Evolutionary conservation across 2,113 vertebrate genomes (phyloP).

Genomic region (Rhadina sibilatrix): DNA sequence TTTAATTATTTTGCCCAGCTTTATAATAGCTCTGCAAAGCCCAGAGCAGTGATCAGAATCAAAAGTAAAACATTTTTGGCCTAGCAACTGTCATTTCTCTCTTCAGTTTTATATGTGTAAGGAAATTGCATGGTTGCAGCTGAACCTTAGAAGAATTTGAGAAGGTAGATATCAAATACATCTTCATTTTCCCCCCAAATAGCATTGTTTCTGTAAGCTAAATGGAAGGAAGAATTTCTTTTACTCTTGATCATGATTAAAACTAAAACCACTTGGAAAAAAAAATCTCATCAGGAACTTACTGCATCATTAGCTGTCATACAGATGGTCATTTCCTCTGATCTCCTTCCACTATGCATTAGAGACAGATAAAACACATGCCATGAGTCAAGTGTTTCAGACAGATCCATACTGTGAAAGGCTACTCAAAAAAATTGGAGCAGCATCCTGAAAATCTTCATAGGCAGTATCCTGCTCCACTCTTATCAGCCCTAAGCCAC

Average conservation of each 20-base stretch:
- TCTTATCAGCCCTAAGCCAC: background rate
- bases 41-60: conserved; percentile 8
- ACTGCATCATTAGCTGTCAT: background rate
- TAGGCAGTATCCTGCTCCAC: fast-evolving
- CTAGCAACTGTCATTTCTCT: background rate
- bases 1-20: conserved; percentile 20
- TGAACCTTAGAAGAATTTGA: background rate
- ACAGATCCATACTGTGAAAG: background rate
- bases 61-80: background rate
- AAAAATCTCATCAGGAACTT: background rate
- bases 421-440: background rate
- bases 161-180: background rate
- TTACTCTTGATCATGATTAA: background rate
- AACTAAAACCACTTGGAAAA: background rate
- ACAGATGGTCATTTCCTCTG: background rate
- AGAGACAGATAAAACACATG: background rate
- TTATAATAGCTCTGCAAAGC: conserved; percentile 15
- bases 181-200: background rate
- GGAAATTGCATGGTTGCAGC: background rate
- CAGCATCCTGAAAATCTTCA: background rate
- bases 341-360: background rate
- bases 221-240: background rate
- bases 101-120: background rate
- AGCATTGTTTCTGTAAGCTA: background rate
- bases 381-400: background rate